Base-by-base conservation (phyloP, 2,797 vertebrate genomes). In the Lerista edwardsae region DNA sequence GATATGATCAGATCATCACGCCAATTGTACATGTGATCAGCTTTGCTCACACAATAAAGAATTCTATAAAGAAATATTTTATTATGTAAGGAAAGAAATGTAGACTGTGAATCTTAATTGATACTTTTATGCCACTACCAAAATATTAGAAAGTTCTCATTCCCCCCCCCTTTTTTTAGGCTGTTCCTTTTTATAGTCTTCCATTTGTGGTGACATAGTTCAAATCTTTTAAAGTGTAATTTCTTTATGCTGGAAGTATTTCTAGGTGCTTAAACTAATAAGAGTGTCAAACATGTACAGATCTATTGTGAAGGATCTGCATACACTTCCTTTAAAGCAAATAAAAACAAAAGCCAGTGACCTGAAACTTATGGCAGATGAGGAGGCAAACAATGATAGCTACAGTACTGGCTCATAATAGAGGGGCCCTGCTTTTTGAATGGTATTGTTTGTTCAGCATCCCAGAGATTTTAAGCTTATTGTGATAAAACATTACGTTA, bases 321-420 rank as follows among this genome's bases (percentile, higher is more conserved):
- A 39, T 71, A 39, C 31, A 64, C 51, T 51, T 2, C 11, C 0
- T 69, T 61, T 0, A 6, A 1, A 0, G 68, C 7, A n/a, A 41
- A 2, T 31, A 75, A 51, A 80, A 39, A 68, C 39, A 75, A 75
- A 74, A 34, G 79, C n/a, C 15, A 1, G 31, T 44, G 41, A 80
- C 71, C 1, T 6, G 10, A 27, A 62, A 9, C 62, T 29, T 11
- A 0, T 19, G 55, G 82, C 61, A 6, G 87, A 23, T 61, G 4
- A 36, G 1, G 55, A 77, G 0, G 44, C 76, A 65, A 2, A 82
- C 82, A 74, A 79, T 10, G 17, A n/a, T 36, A n/a, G 27, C 39
- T 47, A 2, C 12, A 0, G 1, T 0, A 25, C 68, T 59, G 41
- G 44, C 11, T 25, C 67, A 57, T 29, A 0, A 0, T 41, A 5